A percentile compares a stretch with the other conserved stretches of the same genome.
These are phyloP conservation scores for Mesocentrotus franciscanus DNA, from an alignment of 53 echinoderm and acorn worm genomes.

Conservation along the genomic window DNA sequence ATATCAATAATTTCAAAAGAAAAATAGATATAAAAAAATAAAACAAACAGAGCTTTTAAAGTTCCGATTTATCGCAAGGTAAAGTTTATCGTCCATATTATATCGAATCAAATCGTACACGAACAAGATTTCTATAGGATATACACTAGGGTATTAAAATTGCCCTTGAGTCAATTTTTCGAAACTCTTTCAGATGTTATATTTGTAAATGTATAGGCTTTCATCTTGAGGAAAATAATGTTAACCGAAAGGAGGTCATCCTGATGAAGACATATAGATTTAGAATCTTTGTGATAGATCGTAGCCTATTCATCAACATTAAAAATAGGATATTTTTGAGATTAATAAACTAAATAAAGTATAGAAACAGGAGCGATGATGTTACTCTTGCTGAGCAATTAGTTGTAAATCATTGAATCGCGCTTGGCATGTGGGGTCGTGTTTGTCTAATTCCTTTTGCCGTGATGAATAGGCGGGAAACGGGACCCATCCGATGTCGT, in stretches of 20 bases:
- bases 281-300: not conserved
- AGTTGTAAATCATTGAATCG: constrained; percentile 25
- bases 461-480: constrained; percentile 3
- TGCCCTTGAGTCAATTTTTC: no score
- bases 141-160: no score
- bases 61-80: not conserved
- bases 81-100: not conserved
- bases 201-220: not conserved
- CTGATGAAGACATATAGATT: not conserved
- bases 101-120: not conserved
- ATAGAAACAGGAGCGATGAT: not conserved
- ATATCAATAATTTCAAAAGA: not conserved
- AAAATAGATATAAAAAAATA: not conserved
- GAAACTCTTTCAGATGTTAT: no score
- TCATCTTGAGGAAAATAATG: not conserved
- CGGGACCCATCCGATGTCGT: not conserved
- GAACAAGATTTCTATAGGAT: no score
- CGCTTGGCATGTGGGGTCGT: not conserved
- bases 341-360: not conserved
- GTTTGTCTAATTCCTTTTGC: not conserved
- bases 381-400: not conserved
- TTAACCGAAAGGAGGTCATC: not conserved
- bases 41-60: no score
- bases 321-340: not conserved
- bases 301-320: not conserved